Evolutionary conservation across 1,140 invertebrate species (phyloP).

Genomic region (Drosophila baimaii): DNA sequence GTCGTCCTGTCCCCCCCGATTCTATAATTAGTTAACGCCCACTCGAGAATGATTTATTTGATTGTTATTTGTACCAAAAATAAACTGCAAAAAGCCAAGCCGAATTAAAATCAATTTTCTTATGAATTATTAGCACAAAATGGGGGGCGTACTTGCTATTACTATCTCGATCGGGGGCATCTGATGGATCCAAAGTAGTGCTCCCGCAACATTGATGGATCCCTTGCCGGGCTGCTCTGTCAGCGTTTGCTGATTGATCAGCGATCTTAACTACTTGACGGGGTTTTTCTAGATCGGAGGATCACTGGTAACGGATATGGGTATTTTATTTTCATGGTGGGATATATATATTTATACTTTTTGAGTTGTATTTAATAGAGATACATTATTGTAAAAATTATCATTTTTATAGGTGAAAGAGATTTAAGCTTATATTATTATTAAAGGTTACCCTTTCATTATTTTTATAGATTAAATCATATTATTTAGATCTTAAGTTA

Average conservation of each 20-base stretch:
- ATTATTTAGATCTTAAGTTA: too few relatives aligned
- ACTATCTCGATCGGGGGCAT: background rate
- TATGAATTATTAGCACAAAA: slow-evolving; percentile 30
- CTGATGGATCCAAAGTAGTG: slow-evolving; percentile 27
- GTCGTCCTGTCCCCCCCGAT: background rate
- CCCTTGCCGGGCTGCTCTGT: slow-evolving; percentile 1
- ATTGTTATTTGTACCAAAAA: slow-evolving; percentile 58
- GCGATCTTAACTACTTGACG: background rate
- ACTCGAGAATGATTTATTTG: slow-evolving; percentile 77
- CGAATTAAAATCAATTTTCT: slow-evolving; percentile 32
- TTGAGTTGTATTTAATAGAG: too few relatives aligned
- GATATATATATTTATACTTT: too few relatives aligned
- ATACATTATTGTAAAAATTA: too few relatives aligned
- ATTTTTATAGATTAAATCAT: too few relatives aligned
- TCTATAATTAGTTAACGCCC: slow-evolving; percentile 59
- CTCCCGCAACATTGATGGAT: slow-evolving; percentile 35
- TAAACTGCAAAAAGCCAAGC: slow-evolving; percentile 28
- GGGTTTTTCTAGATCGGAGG: background rate
- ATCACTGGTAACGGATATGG: too few relatives aligned
- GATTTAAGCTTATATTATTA: too few relatives aligned
- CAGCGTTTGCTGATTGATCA: slow-evolving; percentile 19
- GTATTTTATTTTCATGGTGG: too few relatives aligned
- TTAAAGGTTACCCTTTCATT: too few relatives aligned
- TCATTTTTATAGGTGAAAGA: too few relatives aligned
- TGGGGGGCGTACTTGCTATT: slow-evolving; percentile 1